phyloP scores from a whole-genome alignment of 2,888 invertebrate species.

The Mechanitis mazaeus region DNA sequence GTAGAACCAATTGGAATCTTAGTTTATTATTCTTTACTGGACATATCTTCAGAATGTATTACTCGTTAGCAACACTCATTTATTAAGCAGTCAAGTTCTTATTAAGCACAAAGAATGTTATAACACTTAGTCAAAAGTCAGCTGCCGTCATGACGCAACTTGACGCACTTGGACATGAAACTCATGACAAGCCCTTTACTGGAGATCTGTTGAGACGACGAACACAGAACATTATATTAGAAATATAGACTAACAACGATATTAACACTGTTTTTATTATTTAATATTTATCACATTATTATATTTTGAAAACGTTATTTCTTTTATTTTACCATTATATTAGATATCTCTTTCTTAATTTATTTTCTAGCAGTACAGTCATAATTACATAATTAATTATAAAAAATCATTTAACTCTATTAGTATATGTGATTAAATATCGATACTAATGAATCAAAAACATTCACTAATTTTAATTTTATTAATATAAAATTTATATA shows the following conservation, averaged over 20 bases:
- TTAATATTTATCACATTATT: background rate
- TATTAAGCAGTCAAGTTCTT: conserved; percentile 5
- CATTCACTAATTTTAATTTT: no score
- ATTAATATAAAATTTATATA: no score
- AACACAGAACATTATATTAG: conserved; percentile 12
- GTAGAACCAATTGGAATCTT: no score
- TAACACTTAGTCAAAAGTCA: conserved; percentile 27
- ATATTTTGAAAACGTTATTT: no score
- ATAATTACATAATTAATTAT: no score
- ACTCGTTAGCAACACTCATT: conserved; percentile 7
- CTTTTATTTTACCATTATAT: no score
- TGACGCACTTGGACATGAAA: conserved; percentile 10
- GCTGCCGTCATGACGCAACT: conserved; percentile 19
- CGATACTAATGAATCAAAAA: no score
- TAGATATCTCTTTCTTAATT: no score
- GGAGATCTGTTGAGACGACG: conserved; percentile 11
- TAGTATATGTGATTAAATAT: no score
- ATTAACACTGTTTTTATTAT: conserved; percentile 6
- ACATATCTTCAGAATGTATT: background rate
- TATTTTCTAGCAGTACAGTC: no score
- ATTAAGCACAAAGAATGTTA: conserved; percentile 22
- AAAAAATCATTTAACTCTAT: no score
- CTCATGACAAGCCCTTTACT: conserved; percentile 19
- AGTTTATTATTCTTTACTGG: background rate
- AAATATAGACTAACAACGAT: conserved; percentile 5